Conservation (phyloP, 2,113 vertebrate species). For the Marcusenius ussheri region DNA sequence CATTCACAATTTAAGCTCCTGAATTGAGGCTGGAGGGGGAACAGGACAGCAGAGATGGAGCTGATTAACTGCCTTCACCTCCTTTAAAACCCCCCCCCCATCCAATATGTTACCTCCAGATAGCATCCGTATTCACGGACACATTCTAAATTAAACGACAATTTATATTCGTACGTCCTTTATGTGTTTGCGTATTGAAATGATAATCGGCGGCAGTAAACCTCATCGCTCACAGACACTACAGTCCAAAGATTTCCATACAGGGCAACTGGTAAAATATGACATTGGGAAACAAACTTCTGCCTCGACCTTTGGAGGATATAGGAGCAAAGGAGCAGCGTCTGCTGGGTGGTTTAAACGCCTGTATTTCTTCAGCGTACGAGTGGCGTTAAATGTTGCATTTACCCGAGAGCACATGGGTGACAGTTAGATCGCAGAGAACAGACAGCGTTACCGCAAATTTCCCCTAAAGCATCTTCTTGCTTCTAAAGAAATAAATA, state of each 20-base stretch:
- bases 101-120: not conserved
- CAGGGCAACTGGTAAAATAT: not conserved
- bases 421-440: not conserved
- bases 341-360: not conserved
- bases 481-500: not conserved
- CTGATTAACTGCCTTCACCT: slow-evolving; percentile 2
- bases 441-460: not conserved
- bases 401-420: not conserved
- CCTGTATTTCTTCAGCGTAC: not conserved
- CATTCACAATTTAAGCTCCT: slow-evolving; percentile 1
- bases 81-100: not conserved
- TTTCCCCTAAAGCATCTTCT: not conserved
- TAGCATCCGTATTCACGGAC: not conserved
- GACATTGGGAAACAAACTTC: not conserved
- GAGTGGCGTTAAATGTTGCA: not conserved
- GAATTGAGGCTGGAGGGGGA: slow-evolving; percentile 1
- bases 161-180: slow-evolving; percentile 12
- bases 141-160: slow-evolving; percentile 1
- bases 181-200: not conserved
- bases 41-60: not conserved
- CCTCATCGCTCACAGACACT: not conserved
- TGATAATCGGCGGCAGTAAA: not conserved
- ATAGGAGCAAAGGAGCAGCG: not conserved
- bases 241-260: not conserved
- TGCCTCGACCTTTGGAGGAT: not conserved